Evolutionary conservation across 1,140 invertebrate species (phyloP), one percentile per base, ranked within the genome.

Genomic region (Drosophila ercepeae): DNA sequence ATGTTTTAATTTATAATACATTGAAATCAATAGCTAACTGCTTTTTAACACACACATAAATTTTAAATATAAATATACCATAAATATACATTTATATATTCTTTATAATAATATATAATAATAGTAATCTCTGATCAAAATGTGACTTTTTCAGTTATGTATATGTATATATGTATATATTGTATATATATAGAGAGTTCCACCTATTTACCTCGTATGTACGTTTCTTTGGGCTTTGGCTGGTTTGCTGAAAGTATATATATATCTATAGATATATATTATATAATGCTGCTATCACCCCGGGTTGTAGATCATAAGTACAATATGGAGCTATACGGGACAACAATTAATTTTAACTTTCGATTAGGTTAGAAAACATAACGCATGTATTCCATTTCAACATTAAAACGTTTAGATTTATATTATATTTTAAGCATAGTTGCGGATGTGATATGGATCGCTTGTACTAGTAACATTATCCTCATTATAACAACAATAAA

Each of bases 21-120:
- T 36, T 39, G 58, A 25, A 61, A 63, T 54, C 25, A 55, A 41
- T 50, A 23, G 32, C 55, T 71, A 55, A 52, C 42, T 44, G 51
- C 25, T 63, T 65, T 75, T 67, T 25, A 83, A 83, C 64, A 78
- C 59, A 70, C 70, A 75, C 50, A 58, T n/a, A n/a, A n/a, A n/a
- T n/a, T n/a, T n/a, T n/a, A n/a, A n/a, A n/a, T n/a, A n/a, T n/a
- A n/a, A n/a, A n/a, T n/a, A n/a, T n/a, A 78, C 46, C 50, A 55
- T 60, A 67, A 57, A 51, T 58, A 52, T 55, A 21, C 50, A 39
- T 63, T 19, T 46, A 51, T 74, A 49, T 75, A 75, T 53, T 32
- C 11, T 32, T 32, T 32, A 45, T 34, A 45, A 34, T 42, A 42
- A 50, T 55, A 19, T 36, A 14, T 16, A 39, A 46, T 52, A 51